Percentiles rank a stretch among this genome's conserved stretches.
Conservation (phyloP, 2,797 vertebrate genomes). For the Sarcophilus harrisii region DNA sequence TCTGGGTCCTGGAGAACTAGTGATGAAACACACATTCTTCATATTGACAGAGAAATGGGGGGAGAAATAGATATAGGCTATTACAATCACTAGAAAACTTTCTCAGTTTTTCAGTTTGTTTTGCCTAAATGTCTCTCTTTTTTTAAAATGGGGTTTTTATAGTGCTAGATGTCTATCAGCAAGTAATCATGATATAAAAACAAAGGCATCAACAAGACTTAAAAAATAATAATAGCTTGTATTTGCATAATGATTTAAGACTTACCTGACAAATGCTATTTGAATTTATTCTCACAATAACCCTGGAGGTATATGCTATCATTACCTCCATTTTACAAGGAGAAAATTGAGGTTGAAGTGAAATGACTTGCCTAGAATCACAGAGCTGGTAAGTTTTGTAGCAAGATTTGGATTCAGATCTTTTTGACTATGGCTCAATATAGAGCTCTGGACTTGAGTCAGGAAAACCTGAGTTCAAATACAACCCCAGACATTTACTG, state of each 20-base stretch:
- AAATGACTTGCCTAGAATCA: neutral
- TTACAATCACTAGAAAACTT: neutral
- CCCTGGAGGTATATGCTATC: neutral
- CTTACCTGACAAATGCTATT: neutral
- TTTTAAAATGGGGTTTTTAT: neutral
- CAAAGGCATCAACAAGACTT: neutral
- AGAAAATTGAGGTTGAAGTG: neutral
- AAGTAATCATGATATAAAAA: neutral
- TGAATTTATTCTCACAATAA: neutral
- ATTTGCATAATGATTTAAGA: neutral
- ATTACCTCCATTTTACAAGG: neutral
- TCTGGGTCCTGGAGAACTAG: neutral
- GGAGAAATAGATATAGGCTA: neutral
- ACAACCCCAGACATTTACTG: neutral
- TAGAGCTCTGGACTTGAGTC: neutral
- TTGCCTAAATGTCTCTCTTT: neutral
- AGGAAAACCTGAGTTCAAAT: neutral
- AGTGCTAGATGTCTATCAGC: neutral
- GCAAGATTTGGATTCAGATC: neutral
- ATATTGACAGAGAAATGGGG: neutral
- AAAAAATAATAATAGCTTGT: neutral
- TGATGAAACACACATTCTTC: neutral
- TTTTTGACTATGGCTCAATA: neutral
- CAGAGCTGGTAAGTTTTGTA: neutral
- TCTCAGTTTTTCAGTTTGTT: neutral